A percentile compares a stretch with the other conserved stretches of the same genome.
Evolutionary conservation across 2,113 vertebrate genomes (phyloP).

Genomic region (Dinomys branickii): DNA sequence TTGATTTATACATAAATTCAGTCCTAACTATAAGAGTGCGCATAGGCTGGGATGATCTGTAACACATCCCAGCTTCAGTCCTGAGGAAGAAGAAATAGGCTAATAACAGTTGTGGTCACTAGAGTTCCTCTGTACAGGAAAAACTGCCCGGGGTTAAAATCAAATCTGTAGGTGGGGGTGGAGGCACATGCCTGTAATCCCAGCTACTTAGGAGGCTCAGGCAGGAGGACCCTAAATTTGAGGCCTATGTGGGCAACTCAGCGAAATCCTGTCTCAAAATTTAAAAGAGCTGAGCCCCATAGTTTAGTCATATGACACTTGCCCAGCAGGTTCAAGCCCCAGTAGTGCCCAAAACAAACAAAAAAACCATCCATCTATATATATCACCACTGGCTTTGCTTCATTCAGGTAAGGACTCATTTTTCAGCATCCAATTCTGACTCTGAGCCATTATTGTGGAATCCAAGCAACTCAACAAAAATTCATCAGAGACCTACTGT

Average conservation of each 20-base stretch:
- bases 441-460: not conserved
- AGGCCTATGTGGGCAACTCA: not conserved
- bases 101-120: slow-evolving; percentile 9
- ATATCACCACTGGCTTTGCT: slow-evolving; percentile 20
- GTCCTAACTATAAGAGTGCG: not conserved
- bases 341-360: not conserved
- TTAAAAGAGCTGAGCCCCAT: not conserved
- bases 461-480: slow-evolving; percentile 31
- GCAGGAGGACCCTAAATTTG: not conserved
- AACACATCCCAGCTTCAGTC: not conserved
- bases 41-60: not conserved
- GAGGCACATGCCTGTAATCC: not conserved
- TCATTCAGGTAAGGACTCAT: slow-evolving; percentile 21
- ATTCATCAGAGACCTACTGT: slow-evolving; percentile 12
- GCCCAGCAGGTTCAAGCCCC: not conserved
- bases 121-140: not conserved
- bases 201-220: not conserved
- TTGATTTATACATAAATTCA: slow-evolving; percentile 37
- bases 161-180: not conserved
- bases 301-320: not conserved
- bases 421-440: slow-evolving; percentile 34
- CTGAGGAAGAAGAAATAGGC: not conserved
- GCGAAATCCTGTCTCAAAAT: not conserved
- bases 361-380: not conserved
- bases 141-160: slow-evolving; percentile 18